Evolutionary conservation across 2,113 vertebrate species (phyloP), one percentile per base, ranked within the genome.

Genomic region (Pyxicephalus adspersus): DNA sequence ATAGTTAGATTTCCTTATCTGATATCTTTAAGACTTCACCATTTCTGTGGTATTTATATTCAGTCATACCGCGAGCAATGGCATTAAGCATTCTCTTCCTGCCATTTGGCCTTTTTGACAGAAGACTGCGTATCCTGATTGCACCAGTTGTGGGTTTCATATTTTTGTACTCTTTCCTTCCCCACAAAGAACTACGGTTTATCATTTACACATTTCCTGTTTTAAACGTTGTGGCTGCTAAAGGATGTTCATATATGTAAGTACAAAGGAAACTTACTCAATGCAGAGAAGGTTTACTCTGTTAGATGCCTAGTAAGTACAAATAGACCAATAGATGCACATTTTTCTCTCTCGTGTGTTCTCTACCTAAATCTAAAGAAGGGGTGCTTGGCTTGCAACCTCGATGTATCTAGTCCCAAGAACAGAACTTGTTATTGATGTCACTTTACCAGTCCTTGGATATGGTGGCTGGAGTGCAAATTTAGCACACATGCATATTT

Each of bases 31-130:
- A 98, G 94, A 98, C 96, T 22, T 94, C 90, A 0, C 97, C 97
- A 0, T 94, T 96, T 82, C 87, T 98, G 31, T 99, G 98, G 98
- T 99, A 99, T 84, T 97, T 98, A 84, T 99, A 96, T 87, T 99
- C 96, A 0, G 97, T 94, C 0, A 73, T 99, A 82, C 97, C 97
- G 15, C 94, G 98, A 0, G 95, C 94, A 76, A 89, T 99, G 86
- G 96, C 94, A 68, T 91, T 93, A 90, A 95, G 95, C 55, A 67
- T 96, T 81, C 3, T 95, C 34, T 95, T 97, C 15, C 84, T 98
- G 29, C 97, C 96, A 0, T 84, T 96, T 28, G 97, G 97, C 4
- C 87, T 94, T 1, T 51, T 86, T 34, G 97, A 99, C 86, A 91
- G 90, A 70, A 91, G 98, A 77, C 91, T 89, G 76, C 88, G 86